These are phyloP conservation scores for Coenobita brevimanus DNA, from an alignment of 1,140 invertebrate species.

Conservation along the genomic window DNA sequence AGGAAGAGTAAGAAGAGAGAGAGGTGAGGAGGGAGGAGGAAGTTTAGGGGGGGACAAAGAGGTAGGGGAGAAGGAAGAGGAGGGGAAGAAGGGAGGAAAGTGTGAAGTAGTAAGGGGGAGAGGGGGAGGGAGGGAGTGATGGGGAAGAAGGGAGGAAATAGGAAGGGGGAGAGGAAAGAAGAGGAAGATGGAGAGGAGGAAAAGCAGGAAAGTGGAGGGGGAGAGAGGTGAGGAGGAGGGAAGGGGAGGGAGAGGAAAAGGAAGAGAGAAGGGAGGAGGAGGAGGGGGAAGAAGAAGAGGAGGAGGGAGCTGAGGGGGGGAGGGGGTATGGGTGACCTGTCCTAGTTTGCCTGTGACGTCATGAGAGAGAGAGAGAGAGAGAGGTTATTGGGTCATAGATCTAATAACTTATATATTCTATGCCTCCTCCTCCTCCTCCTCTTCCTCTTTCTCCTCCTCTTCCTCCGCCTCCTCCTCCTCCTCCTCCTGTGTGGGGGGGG, in stretches of 20 bases:
- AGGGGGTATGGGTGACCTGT: neutral
- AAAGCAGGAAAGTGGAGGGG: too few species aligned
- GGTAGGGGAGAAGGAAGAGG: too few species aligned
- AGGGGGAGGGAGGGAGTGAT: too few species aligned
- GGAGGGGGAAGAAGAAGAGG: too few species aligned
- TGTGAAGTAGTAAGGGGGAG: too few species aligned
- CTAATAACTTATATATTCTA: neutral
- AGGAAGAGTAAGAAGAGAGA: neutral
- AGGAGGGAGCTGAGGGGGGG: neutral
- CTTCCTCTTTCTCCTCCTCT: neutral
- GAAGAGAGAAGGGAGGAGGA: too few species aligned
- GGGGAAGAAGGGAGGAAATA: neutral
- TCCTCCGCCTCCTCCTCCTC: neutral
- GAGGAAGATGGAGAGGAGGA: too few species aligned
- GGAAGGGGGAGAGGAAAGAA: neutral
- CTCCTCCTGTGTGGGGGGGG: neutral
- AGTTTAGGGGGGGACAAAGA: neutral
- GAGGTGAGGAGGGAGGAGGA: neutral
- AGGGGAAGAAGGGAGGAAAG: neutral
- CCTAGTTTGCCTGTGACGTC: neutral
- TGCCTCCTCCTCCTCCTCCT: neutral
- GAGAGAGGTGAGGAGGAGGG: neutral
- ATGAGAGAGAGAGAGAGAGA: too few species aligned
- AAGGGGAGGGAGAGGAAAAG: neutral
- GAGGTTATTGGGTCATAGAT: too few species aligned